Percentiles rank a stretch among this genome's conserved stretches.
phyloP scores from a whole-genome alignment of 2,888 invertebrate genomes.

The Tribolium freemani region DNA sequence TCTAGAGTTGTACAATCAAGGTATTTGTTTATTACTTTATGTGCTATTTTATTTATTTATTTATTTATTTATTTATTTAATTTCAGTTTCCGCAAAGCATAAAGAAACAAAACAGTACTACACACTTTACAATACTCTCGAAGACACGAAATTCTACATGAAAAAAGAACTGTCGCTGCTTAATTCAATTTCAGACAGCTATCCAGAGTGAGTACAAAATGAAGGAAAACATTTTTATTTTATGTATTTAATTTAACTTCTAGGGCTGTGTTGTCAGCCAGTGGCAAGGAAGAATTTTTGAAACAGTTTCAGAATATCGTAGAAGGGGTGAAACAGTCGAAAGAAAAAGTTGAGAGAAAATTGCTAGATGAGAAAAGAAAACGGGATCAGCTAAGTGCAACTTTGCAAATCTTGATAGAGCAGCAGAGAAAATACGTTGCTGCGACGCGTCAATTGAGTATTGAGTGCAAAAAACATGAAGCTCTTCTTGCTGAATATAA shows the following conservation, averaged over 20 bases:
- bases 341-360: slow-evolving; percentile 77
- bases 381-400: slow-evolving; percentile 76
- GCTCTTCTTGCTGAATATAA: slow-evolving; percentile 39
- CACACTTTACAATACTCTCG: slow-evolving; percentile 93
- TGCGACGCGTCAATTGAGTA: slow-evolving; percentile 82
- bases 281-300: slow-evolving; percentile 90
- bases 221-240: background rate
- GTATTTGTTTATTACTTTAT: slow-evolving; percentile 66
- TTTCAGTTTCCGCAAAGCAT: slow-evolving; percentile 92
- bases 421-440: slow-evolving; percentile 83
- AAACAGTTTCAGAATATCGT: slow-evolving; percentile 92
- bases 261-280: slow-evolving; percentile 86
- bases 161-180: slow-evolving; percentile 90
- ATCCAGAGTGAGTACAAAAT: slow-evolving; percentile 77
- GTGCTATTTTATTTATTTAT: no score
- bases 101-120: slow-evolving; percentile 98
- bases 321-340: slow-evolving; percentile 89
- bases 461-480: slow-evolving; percentile 81
- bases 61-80: slow-evolving; percentile 1
- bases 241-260: no score
- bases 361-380: slow-evolving; percentile 76
- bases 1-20: slow-evolving; percentile 95
- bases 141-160: slow-evolving; percentile 94
- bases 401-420: slow-evolving; percentile 74
- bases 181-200: slow-evolving; percentile 91